These are phyloP conservation scores for Eumerus sabulonum DNA, from an alignment of 2,888 invertebrate species.

Conservation along the genomic window DNA sequence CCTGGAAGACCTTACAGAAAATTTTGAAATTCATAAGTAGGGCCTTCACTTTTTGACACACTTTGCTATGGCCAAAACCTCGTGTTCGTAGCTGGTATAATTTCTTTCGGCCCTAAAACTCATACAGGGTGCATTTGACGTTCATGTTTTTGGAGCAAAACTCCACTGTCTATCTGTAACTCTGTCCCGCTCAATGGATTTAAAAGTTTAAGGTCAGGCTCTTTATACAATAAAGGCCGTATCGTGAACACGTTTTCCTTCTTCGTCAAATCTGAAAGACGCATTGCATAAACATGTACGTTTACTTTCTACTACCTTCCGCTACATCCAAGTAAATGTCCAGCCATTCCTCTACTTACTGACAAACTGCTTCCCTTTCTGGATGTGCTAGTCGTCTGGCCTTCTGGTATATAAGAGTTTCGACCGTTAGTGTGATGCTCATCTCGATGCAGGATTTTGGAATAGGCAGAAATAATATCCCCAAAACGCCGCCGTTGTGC, in stretches of 20 bases:
- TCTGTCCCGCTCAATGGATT: too few relatives aligned
- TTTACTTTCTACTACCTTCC: conserved; percentile 10
- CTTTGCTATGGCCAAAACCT: too few relatives aligned
- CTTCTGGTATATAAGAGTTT: neutral
- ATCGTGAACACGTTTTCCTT: conserved; percentile 6
- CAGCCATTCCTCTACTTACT: conserved; percentile 12
- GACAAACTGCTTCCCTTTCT: neutral
- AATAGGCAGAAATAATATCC: too few relatives aligned
- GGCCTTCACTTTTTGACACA: conserved; percentile 70
- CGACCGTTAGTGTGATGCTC: neutral
- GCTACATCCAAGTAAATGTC: conserved; percentile 7
- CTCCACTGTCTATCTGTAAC: conserved; percentile 70
- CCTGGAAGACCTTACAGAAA: too few relatives aligned
- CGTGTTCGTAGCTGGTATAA: too few relatives aligned
- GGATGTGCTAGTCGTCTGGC: conserved; percentile 3
- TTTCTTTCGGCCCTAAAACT: conserved; percentile 24
- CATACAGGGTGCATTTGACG: conserved; percentile 67
- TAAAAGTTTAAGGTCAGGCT: too few relatives aligned
- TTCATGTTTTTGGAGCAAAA: conserved; percentile 69
- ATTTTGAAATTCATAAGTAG: conserved; percentile 60
- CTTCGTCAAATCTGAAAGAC: conserved; percentile 19
- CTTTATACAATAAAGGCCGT: too few relatives aligned
- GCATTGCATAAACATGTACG: conserved; percentile 9
- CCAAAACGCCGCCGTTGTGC: too few relatives aligned
- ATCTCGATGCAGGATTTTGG: neutral